Conservation (phyloP, 2,797 vertebrate genomes). For the Merluccius polli region DNA sequence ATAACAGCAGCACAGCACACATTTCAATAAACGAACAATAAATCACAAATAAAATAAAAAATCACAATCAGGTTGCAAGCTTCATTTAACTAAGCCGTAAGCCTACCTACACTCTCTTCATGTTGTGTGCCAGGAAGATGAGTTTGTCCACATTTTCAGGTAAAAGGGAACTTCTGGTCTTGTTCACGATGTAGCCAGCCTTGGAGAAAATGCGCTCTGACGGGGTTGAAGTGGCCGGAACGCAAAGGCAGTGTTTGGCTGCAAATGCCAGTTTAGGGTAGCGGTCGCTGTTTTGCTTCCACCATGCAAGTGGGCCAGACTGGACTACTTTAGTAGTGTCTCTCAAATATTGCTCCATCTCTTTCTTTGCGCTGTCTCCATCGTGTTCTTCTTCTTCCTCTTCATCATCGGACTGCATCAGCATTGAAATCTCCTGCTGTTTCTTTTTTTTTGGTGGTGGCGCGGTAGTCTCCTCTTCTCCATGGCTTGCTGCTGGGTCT, state of each 20-base stretch:
- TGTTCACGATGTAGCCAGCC: conserved; percentile 11
- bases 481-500: conserved; percentile 1
- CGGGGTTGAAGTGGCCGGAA: conserved; percentile 1
- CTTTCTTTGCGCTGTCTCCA: neutral
- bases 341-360: conserved; percentile 1
- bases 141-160: conserved; percentile 5
- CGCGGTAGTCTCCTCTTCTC: neutral
- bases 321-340: neutral
- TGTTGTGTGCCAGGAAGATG: neutral
- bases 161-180: neutral
- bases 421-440: neutral
- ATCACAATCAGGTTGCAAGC: too few species aligned
- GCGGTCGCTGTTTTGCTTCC: conserved; percentile 6
- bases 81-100: too few species aligned
- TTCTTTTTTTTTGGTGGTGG: neutral
- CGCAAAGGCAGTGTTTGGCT: conserved; percentile 4
- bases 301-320: conserved; percentile 9
- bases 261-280: conserved; percentile 9
- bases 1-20: too few species aligned
- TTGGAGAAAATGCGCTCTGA: conserved; percentile 10
- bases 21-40: too few species aligned
- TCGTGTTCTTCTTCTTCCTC: neutral
- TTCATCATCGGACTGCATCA: neutral
- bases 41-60: too few species aligned
- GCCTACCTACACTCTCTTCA: too few species aligned